These are phyloP conservation scores for Drosophila villosipedis DNA, from an alignment of 2,888 invertebrate species.

Conservation along the genomic window DNA sequence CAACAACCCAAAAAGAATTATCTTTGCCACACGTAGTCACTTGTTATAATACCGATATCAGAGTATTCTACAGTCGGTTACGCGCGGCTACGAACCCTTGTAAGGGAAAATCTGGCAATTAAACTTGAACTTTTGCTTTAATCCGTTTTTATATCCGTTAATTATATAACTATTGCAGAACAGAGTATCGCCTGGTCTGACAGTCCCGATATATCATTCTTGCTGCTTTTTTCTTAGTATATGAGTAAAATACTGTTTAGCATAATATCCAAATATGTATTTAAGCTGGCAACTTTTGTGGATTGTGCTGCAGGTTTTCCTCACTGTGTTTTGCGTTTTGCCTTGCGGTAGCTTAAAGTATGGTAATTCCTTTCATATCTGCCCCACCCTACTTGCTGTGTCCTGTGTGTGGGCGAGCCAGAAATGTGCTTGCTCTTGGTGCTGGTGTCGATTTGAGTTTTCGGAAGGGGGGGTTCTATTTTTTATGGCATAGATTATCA, in stretches of 20 bases:
- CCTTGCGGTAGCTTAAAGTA: slow-evolving; percentile 77
- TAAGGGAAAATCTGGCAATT: not conserved
- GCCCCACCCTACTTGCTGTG: slow-evolving; percentile 9
- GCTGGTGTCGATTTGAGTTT: slow-evolving; percentile 61
- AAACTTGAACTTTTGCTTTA: not conserved
- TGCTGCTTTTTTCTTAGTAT: not conserved
- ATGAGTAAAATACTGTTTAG: slow-evolving; percentile 41
- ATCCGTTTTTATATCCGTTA: not conserved
- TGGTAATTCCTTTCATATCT: slow-evolving; percentile 69
- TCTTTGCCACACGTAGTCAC: not conserved
- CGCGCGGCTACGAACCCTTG: not conserved
- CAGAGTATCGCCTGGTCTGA: not conserved
- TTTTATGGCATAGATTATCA: slow-evolving; percentile 81
- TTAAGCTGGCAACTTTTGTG: slow-evolving; percentile 48
- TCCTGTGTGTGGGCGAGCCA: slow-evolving; percentile 49
- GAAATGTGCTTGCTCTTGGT: slow-evolving; percentile 59
- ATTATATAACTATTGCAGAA: not conserved
- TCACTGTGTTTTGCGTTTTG: not conserved
- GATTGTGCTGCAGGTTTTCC: slow-evolving; percentile 40
- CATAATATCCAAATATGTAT: slow-evolving; percentile 64
- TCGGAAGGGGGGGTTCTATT: slow-evolving; percentile 39
- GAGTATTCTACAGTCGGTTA: not conserved
- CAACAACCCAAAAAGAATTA: not conserved
- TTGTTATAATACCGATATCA: not conserved
- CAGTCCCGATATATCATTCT: not conserved